Evolutionary conservation across 2,888 invertebrate genomes (phyloP).

Genomic region (Diadegma fenestrale): DNA sequence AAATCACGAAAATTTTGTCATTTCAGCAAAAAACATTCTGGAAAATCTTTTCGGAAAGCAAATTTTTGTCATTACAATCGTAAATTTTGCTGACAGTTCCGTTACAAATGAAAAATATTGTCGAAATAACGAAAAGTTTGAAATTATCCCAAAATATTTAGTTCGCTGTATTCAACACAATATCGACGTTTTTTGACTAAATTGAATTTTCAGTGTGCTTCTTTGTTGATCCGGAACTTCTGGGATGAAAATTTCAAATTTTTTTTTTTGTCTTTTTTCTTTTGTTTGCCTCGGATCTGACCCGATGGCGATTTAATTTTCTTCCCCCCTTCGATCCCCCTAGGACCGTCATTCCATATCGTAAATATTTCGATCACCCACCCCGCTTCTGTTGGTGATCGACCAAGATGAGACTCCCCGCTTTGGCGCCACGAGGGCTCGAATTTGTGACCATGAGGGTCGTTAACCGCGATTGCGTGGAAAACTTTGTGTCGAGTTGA

Average conservation of each 20-base stretch:
- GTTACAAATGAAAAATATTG: too few species aligned
- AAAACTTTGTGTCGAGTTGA: constrained; percentile 32
- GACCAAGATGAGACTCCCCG: constrained; percentile 16
- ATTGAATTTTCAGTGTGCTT: too few species aligned
- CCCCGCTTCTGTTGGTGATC: constrained; percentile 21
- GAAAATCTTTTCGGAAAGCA: too few species aligned
- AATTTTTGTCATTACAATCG: too few species aligned
- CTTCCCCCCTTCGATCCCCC: neutral
- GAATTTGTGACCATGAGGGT: constrained; percentile 44
- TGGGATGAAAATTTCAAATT: neutral
- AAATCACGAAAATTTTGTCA: too few species aligned
- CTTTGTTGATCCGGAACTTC: too few species aligned
- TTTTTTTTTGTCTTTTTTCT: constrained; percentile 18
- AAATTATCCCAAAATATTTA: too few species aligned
- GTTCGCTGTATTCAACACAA: too few species aligned
- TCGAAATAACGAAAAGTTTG: too few species aligned
- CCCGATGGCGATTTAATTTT: constrained; percentile 38
- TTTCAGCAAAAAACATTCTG: too few species aligned
- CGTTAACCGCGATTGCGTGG: constrained; percentile 50
- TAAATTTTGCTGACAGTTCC: too few species aligned
- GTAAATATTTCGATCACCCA: constrained; percentile 54
- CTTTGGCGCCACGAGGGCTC: neutral
- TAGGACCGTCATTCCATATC: constrained; percentile 28
- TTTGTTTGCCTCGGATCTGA: constrained; percentile 28
- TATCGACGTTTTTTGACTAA: too few species aligned